Base-by-base conservation (phyloP, 2,797 vertebrate species). In the Gallirallus australis region DNA sequence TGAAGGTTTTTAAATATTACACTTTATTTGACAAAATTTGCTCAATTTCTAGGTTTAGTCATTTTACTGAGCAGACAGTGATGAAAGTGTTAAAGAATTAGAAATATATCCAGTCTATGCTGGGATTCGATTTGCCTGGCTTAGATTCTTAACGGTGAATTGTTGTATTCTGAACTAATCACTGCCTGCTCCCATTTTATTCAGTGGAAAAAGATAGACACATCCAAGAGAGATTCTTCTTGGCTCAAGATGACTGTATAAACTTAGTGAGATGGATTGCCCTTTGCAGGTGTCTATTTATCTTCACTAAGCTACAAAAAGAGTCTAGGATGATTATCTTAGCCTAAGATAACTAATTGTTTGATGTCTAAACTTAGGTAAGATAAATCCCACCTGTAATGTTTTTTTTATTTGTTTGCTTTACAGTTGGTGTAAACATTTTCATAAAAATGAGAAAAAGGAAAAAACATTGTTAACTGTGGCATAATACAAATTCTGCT, bases 371-470 rank as follows among this genome's bases (percentile, higher is more conserved):
- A 95, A 33, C n/a, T 39, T 61, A 88, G 33, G 50, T 75, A 72
- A 88, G 73, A 95, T 59, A 93, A 94, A 91, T 81, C 7, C 50
- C 59, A 27, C 45, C 30, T 57, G 15, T 63, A 91, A 91, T 72
- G 8, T 6, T 2, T 72, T 95, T 80, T 80, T 89, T 27, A 90
- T 86, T 95, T 89, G 45, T 92, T 96, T 95, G 24, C 18, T 89
- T 91, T 82, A 65, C 17, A 48, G 54, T 81, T 11, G 10, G 21
- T 37, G 52, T 60, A 93, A 95, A 86, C 9, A 52, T 79, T 68
- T 92, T 87, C 37, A 72, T 61, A 50, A 4, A 71, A 75, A 89
- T 65, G 9, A 87, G 21, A 0, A 66, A 61, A 90, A 78, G 19
- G 50, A 80, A 76, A 76, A 50, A 24, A 9, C 8, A 39, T 28